Evolutionary conservation across 2,797 vertebrate genomes (phyloP).

Genomic region (Tenualosa thibaudeaui): DNA sequence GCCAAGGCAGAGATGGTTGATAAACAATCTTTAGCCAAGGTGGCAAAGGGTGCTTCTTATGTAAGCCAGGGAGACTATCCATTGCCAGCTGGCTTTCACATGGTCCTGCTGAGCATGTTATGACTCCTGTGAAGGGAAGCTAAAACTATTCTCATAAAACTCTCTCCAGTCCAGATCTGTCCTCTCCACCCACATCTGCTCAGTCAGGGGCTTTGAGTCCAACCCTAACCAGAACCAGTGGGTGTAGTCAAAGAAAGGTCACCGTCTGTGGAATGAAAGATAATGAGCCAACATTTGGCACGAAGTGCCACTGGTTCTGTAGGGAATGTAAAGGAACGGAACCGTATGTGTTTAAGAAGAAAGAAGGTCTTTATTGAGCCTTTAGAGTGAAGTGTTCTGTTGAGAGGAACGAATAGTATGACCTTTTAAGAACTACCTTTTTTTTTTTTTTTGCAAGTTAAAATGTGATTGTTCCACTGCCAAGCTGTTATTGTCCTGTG

Average conservation of each 20-base stretch:
- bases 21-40: too few species aligned
- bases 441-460: background rate
- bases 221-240: background rate
- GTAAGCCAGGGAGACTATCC: background rate
- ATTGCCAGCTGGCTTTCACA: background rate
- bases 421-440: background rate
- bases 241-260: slow-evolving; percentile 13
- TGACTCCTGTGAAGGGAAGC: background rate
- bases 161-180: background rate
- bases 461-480: background rate
- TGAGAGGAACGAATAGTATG: background rate
- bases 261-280: background rate
- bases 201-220: background rate
- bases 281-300: background rate
- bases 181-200: background rate
- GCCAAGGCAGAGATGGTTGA: too few species aligned
- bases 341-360: background rate
- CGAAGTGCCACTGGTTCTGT: background rate
- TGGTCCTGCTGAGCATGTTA: background rate
- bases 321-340: background rate
- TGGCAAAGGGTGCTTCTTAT: background rate
- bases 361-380: background rate
- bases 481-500: background rate
- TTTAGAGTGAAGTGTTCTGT: background rate
- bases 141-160: background rate